Percentiles rank a stretch among this genome's conserved stretches.
Conservation (phyloP, 2,113 vertebrate species). For the Pleuronectes platessa region DNA sequence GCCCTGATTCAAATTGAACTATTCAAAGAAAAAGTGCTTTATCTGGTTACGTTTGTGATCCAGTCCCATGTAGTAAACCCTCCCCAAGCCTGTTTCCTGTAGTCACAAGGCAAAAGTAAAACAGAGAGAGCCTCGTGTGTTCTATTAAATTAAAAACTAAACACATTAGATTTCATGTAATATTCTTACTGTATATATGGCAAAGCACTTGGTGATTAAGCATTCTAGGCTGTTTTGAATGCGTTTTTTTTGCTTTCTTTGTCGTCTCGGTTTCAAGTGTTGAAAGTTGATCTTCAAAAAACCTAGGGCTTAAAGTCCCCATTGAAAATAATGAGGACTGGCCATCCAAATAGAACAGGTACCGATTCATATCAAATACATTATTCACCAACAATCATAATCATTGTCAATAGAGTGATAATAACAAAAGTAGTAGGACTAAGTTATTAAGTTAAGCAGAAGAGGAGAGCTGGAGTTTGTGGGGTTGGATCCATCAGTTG, state of each 20-base stretch:
- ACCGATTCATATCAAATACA: constrained; percentile 67
- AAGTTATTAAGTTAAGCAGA: constrained; percentile 58
- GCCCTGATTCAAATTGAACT: constrained; percentile 8
- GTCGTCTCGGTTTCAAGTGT: constrained; percentile 71
- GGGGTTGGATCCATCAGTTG: constrained; percentile 20
- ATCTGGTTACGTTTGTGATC: constrained; percentile 21
- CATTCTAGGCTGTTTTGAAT: constrained; percentile 61
- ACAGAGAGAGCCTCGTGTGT: background rate
- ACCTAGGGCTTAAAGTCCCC: constrained; percentile 81
- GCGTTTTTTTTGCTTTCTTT: constrained; percentile 36
- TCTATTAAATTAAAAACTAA: constrained; percentile 30
- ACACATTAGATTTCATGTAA: constrained; percentile 31
- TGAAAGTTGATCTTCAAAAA: constrained; percentile 61
- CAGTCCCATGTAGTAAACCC: constrained; percentile 17
- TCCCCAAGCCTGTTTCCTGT: background rate
- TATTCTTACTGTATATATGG: constrained; percentile 37
- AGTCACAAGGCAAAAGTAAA: background rate
- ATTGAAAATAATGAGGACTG: constrained; percentile 98
- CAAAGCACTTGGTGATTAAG: constrained; percentile 80
- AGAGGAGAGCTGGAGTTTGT: constrained; percentile 37
- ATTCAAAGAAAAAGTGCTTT: background rate
- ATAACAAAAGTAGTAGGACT: constrained; percentile 54
- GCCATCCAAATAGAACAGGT: constrained; percentile 76
- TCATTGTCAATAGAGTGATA: constrained; percentile 55
- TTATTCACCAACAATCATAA: constrained; percentile 65